These are phyloP conservation scores for Lysiphlebus fabarum DNA, from an alignment of 1,140 invertebrate species.

Conservation along the genomic window DNA sequence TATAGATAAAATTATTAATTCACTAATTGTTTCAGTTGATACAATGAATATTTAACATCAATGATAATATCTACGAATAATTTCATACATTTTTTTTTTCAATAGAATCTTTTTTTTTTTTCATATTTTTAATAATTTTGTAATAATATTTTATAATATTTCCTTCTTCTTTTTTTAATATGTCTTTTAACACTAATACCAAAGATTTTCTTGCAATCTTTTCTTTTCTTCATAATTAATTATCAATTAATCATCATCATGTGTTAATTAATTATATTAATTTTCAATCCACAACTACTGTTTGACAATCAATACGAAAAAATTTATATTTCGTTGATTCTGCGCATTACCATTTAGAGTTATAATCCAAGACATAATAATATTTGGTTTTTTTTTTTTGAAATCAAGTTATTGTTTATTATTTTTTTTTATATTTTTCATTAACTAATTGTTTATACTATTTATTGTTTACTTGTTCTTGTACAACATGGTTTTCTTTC, in stretches of 20 bases:
- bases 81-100: conserved; percentile 12
- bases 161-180: not conserved
- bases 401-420: conserved; percentile 15
- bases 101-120: not conserved
- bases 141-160: not conserved
- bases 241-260: too few relatives aligned
- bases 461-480: too few relatives aligned
- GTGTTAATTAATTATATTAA: too few relatives aligned
- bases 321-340: not conserved
- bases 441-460: too few relatives aligned
- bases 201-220: not conserved
- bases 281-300: too few relatives aligned
- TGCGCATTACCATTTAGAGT: too few relatives aligned
- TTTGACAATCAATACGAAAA: not conserved
- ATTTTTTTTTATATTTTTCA: conserved; percentile 4
- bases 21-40: conserved; percentile 17
- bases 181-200: conserved; percentile 7
- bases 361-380: conserved; percentile 1
- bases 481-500: too few relatives aligned
- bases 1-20: conserved; percentile 24
- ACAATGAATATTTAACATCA: conserved; percentile 27
- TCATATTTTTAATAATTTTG: not conserved
- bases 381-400: conserved; percentile 21
- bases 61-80: conserved; percentile 20
- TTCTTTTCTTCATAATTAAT: too few relatives aligned